Base-by-base conservation (phyloP, 2,113 vertebrate species). In the Ia io region DNA sequence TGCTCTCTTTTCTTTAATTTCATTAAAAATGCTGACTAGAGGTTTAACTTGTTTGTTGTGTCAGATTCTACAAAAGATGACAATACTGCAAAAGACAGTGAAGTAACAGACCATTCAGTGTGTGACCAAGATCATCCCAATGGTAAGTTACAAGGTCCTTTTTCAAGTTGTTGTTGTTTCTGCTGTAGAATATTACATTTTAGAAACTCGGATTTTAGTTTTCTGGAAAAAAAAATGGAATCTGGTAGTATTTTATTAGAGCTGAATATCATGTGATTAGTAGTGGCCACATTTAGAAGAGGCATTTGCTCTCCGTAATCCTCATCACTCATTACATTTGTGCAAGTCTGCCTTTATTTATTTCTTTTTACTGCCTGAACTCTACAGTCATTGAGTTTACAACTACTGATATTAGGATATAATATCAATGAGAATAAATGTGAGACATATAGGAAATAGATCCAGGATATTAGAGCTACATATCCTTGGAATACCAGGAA, bases 41-140 rank as follows among this genome's bases (percentile, higher is more conserved):
- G 42, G 7, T 95, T 78, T 96, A 97, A 7, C 20, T 98, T 97
- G 35, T 76, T 97, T 95, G 80, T 92, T 88, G 32, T 93, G n/a
- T 95, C 97, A 98, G 98, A 97, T 84, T 97, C 98, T 82, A 71
- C 49, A 87, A 94, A 98, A 95, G 97, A 96, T 78, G 93, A 97
- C 49, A 95, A 92, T 96, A 90, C 73, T 9, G 16, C 0, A 0
- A 37, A 30, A 93, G 97, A 97, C 42, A 77, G 23, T 84, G 96
- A 97, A 92, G 89, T 85, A 44, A 91, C 42, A 32, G 92, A 90
- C 92, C 87, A 97, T 84, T 80, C 93, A 71, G 30, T 17, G 1
- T 95, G 90, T 86, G 96, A 98, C 56, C 96, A 98, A 97, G 97
- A 98, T 71, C 93, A 97, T 95, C 84, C 95, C 6, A 37, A 93